These are phyloP conservation scores for Pseudomugil tenellus DNA, from an alignment of 2,797 vertebrate species.

Conservation along the genomic window DNA sequence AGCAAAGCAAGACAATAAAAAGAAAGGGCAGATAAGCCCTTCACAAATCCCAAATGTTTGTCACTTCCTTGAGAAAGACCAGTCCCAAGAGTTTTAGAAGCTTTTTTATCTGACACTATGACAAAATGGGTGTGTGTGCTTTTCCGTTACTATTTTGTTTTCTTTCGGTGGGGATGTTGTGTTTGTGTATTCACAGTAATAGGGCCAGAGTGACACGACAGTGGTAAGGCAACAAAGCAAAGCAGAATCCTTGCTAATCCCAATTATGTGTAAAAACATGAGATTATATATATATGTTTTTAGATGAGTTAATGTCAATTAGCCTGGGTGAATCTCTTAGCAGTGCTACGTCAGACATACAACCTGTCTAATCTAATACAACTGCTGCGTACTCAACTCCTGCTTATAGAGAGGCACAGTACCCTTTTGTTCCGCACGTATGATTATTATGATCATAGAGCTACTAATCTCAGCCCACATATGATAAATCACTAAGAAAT, in stretches of 20 bases:
- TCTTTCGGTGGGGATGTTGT: conserved; percentile 10
- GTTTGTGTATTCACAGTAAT: conserved; percentile 1
- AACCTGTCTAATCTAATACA: conserved; percentile 68
- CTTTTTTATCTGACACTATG: conserved; percentile 44
- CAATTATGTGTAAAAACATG: conserved; percentile 53
- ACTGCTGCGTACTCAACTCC: conserved; percentile 52
- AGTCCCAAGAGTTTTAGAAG: conserved; percentile 33
- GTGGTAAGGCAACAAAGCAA: conserved; percentile 39
- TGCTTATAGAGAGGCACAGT: conserved; percentile 34
- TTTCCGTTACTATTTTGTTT: conserved; percentile 22
- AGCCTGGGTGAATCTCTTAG: conserved; percentile 47
- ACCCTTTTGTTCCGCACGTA: conserved; percentile 55
- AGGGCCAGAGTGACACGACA: conserved; percentile 4
- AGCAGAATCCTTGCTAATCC: conserved; percentile 45
- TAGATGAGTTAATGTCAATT: conserved; percentile 56
- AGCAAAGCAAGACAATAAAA: conserved; percentile 18
- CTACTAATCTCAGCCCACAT: conserved; percentile 67
- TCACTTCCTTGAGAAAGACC: conserved; percentile 35
- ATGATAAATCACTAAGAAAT: conserved; percentile 62
- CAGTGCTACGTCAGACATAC: conserved; percentile 61
- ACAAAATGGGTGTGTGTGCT: not conserved
- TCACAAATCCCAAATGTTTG: conserved; percentile 41
- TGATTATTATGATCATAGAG: conserved; percentile 66
- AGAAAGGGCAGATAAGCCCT: conserved; percentile 9
- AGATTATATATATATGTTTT: conserved; percentile 52